Base-by-base conservation (phyloP, 2,797 vertebrate species). In the Sebastes itinus region DNA sequence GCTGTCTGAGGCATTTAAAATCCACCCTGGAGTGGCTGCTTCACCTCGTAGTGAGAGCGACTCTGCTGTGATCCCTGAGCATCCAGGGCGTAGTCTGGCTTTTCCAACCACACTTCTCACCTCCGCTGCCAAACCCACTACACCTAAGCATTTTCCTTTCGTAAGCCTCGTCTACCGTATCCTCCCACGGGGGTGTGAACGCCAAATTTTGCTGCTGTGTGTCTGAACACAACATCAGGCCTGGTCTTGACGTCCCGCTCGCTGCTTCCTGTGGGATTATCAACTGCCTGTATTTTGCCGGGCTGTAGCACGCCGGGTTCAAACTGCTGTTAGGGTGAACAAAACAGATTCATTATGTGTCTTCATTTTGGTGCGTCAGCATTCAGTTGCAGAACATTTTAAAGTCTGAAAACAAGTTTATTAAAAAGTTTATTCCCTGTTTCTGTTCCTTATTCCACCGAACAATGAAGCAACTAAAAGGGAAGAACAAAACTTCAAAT, bases 131-230 rank as follows among this genome's bases (percentile, higher is more conserved):
- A 73, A 73, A 23, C 32, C 61, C 73, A 16, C 55, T 76, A 30
- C 75, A 90, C 84, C 86, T 76, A 72, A 89, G 84, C 78, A 70
- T 84, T 91, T 88, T 80, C 63, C 28, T 83, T 78, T 81, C 9
- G 18, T 55, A 69, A 81, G 64, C 60, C 0, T 69, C 46, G 67
- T 80, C 38, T 55, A 38, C 75, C 1, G 4, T 46, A 52, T 80
- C 84, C 72, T 85, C 83, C 83, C 87, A 55, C 11, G 80, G 69
- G 80, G 81, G 69, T n/a, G 28, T 75, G 73, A 80, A 73, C 4
- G 23, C 60, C 79, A 72, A 58, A 64, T 72, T 70, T 14, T 82
- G 78, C 80, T 23, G 79, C 70, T 62, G 35, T 62, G 70, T 55
- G 75, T 81, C 70, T 75, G 79, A 87, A 86, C 78, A 60, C 84